Percentiles rank a stretch among this genome's conserved stretches.
These are phyloP conservation scores for Pycnomerus fuliginosus DNA, from an alignment of 2,888 invertebrate species.

Conservation along the genomic window DNA sequence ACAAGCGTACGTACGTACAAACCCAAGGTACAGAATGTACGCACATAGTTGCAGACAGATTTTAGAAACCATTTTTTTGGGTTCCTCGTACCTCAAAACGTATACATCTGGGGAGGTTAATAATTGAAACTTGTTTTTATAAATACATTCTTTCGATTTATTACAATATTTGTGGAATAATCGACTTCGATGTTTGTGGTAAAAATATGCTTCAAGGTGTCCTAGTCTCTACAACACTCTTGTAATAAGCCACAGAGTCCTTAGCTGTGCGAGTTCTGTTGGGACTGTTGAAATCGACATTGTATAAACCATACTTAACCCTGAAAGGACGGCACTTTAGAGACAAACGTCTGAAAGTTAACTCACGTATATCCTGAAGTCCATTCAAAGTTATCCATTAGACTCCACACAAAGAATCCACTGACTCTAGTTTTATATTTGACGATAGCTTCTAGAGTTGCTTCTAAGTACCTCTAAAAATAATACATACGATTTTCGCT, in stretches of 20 bases:
- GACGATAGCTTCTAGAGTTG: slow-evolving; percentile 42
- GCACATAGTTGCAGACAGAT: too few relatives aligned
- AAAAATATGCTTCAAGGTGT: too few relatives aligned
- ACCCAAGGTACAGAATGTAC: too few relatives aligned
- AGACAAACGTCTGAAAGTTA: too few relatives aligned
- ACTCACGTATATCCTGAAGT: slow-evolving; percentile 48
- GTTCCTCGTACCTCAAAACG: too few relatives aligned
- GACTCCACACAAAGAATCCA: slow-evolving; percentile 51
- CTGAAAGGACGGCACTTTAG: slow-evolving; percentile 56
- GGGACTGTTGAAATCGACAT: slow-evolving; percentile 64
- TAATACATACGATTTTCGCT: not conserved
- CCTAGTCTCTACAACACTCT: slow-evolving; percentile 47
- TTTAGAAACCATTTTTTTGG: too few relatives aligned
- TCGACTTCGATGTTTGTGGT: too few relatives aligned
- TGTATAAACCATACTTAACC: slow-evolving; percentile 67
- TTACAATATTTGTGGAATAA: too few relatives aligned
- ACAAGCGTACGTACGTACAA: too few relatives aligned
- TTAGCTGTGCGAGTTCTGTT: slow-evolving; percentile 64
- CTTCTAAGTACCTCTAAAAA: slow-evolving; percentile 52
- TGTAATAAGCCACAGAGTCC: slow-evolving; percentile 61
- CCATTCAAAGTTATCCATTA: slow-evolving; percentile 55
- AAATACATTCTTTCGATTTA: too few relatives aligned
- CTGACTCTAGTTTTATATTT: slow-evolving; percentile 47
- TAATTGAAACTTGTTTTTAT: too few relatives aligned
- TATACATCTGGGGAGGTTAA: too few relatives aligned